Evolutionary conservation across 2,888 invertebrate species (phyloP).

Genomic region (Hypomecis punctinalis): DNA sequence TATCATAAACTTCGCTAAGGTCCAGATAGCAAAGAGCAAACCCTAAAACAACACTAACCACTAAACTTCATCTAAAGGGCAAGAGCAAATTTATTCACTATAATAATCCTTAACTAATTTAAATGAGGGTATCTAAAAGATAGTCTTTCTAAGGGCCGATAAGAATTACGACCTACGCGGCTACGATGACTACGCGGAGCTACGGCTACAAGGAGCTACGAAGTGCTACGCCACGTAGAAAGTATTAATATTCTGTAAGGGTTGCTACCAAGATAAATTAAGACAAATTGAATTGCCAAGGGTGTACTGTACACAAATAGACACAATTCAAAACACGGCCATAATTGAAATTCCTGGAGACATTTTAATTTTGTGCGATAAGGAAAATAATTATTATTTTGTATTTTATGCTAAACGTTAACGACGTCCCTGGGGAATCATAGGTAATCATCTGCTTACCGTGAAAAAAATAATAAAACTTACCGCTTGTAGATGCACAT

Average conservation of each 20-base stretch:
- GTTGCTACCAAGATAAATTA: constrained; percentile 43
- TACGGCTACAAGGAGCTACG: constrained; percentile 22
- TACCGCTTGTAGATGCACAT: background rate
- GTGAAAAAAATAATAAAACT: background rate
- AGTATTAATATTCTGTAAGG: constrained; percentile 43
- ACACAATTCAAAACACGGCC: constrained; percentile 40
- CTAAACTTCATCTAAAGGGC: constrained; percentile 13
- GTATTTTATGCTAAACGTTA: constrained; percentile 20
- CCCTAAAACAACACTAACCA: constrained; percentile 18
- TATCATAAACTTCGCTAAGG: background rate
- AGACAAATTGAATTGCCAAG: constrained; percentile 47
- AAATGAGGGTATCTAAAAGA: constrained; percentile 18
- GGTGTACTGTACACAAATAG: constrained; percentile 45
- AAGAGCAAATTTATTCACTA: constrained; percentile 12
- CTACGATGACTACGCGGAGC: constrained; percentile 13
- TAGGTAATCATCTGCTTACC: constrained; percentile 16
- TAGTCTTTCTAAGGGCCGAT: constrained; percentile 15
- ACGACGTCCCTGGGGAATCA: constrained; percentile 12
- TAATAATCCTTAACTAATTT: constrained; percentile 17
- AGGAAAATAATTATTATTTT: constrained; percentile 40
- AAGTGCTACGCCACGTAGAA: constrained; percentile 30
- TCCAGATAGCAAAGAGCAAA: background rate
- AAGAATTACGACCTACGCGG: constrained; percentile 22
- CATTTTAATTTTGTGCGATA: constrained; percentile 37
- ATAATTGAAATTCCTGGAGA: constrained; percentile 44